Evolutionary conservation across 23 tunicate genomes (phyloP), one percentile per base, ranked within the genome.

Genomic region (Styela plicata): DNA sequence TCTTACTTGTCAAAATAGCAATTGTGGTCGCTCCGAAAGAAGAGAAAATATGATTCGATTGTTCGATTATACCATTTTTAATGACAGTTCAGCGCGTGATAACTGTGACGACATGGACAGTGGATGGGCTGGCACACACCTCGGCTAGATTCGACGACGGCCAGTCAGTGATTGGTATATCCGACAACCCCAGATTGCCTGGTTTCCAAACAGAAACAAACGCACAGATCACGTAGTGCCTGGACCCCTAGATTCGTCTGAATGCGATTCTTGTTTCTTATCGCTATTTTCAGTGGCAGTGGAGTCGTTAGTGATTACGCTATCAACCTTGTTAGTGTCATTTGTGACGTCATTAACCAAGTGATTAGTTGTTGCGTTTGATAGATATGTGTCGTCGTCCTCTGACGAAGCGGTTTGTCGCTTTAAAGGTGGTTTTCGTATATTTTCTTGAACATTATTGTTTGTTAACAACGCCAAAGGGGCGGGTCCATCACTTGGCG

Each of bases 371-470:
- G 57, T 13, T 44, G 13, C 7, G 13, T 7, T 7, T 44, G 57
- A 13, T 44, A 5, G 57, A 44, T 44, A 13, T 5, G 10, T 5
- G 21, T 37, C 66, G 63, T 52, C 26, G 13, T 68, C 7, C 27
- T 76, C 66, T 0, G 81, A 24, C 20, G 81, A 33, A 17, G 81
- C 81, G 23, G 31, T 57, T 57, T 76, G 81, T 20, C 81, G 30
- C n/a, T 76, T 76, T 24, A 76, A 44, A 23, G 32, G 81, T 21
- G 67, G 66, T 44, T 53, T 53, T n/a, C 64, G 81, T 10, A 65
- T 25, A 24, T 27, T 76, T 36, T 23, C 77, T 21, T 22, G 5
- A 16, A 3, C 16, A 34, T 71, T 30, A 29, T 32, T 21, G 2
- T 27, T 2, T 21, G 34, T 28, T 33, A 16, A 33, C 35, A 36